Percentiles rank a stretch among this genome's conserved stretches.
These are phyloP conservation scores for Neomonachus schauinslandi DNA, from an alignment of 2,113 vertebrate genomes.

Conservation along the genomic window DNA sequence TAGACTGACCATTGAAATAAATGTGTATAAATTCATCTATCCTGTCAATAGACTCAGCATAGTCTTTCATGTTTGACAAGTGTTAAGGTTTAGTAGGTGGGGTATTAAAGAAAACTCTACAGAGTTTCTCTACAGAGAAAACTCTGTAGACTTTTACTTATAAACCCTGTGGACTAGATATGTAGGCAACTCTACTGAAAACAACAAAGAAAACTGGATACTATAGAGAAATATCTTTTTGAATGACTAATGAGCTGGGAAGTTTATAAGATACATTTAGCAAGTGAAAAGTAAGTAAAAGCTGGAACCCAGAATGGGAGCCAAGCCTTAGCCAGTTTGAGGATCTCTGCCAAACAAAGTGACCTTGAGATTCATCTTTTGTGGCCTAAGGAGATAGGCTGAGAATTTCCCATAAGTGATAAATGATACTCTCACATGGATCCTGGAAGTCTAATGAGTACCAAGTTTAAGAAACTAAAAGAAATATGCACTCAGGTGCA, in stretches of 20 bases:
- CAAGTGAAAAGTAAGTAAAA: constrained; percentile 16
- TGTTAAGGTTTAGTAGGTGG: not conserved
- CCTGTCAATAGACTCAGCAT: not conserved
- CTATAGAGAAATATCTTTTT: not conserved
- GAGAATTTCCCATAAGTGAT: not conserved
- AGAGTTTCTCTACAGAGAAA: not conserved
- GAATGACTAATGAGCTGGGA: constrained; percentile 4
- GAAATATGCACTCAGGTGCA: not conserved
- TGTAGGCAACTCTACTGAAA: not conserved
- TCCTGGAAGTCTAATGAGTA: not conserved
- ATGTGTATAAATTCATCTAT: not conserved
- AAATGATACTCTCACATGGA: not conserved
- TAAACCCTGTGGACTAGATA: not conserved
- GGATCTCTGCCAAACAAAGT: not conserved
- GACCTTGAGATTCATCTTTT: not conserved
- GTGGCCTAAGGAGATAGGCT: not conserved
- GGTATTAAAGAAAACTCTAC: not conserved
- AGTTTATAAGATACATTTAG: not conserved
- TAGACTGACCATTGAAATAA: not conserved
- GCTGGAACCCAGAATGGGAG: not conserved
- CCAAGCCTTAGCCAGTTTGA: not conserved
- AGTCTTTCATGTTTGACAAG: not conserved
- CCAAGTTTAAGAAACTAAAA: not conserved
- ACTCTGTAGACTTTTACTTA: not conserved
- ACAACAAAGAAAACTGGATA: constrained; percentile 20